These are phyloP conservation scores for Pemphigus obesinymphae DNA, from an alignment of 1,140 invertebrate species.

Conservation along the genomic window DNA sequence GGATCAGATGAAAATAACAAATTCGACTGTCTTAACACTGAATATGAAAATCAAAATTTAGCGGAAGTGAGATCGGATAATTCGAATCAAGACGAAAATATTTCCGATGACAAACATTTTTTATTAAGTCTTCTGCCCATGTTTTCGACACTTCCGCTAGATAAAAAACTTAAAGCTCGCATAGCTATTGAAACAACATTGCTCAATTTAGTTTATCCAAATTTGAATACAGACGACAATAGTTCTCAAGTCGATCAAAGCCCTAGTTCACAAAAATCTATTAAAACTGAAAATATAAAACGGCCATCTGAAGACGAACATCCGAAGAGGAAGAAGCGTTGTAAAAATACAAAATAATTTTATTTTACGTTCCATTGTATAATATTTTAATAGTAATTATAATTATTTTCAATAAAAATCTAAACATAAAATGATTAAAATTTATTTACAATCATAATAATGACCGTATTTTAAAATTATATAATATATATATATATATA, in stretches of 20 bases:
- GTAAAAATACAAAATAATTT: neutral
- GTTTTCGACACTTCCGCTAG: neutral
- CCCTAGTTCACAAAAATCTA: neutral
- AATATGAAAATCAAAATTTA: neutral
- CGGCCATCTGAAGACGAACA: neutral
- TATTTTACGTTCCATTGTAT: neutral
- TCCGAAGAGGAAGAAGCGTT: neutral
- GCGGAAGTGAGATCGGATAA: neutral
- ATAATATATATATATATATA: neutral
- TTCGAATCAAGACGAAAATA: conserved; percentile 9
- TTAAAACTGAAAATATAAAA: conserved; percentile 21
- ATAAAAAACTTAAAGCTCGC: conserved; percentile 12
- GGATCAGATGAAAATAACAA: neutral
- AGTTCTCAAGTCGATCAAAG: neutral
- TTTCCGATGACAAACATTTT: conserved; percentile 31
- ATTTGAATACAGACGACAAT: neutral
- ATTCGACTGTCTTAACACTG: neutral
- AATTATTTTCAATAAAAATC: too few relatives aligned
- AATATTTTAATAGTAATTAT: neutral
- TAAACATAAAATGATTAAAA: too few relatives aligned
- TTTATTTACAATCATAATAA: neutral
- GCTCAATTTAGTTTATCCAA: conserved; percentile 10
- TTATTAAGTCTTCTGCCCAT: conserved; percentile 17
- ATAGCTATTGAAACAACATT: conserved; percentile 6
- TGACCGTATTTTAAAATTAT: too few relatives aligned